A percentile compares a stretch with the other conserved stretches of the same genome.
Conservation (phyloP, 2,888 invertebrate species). For the Aphrophora alni region DNA sequence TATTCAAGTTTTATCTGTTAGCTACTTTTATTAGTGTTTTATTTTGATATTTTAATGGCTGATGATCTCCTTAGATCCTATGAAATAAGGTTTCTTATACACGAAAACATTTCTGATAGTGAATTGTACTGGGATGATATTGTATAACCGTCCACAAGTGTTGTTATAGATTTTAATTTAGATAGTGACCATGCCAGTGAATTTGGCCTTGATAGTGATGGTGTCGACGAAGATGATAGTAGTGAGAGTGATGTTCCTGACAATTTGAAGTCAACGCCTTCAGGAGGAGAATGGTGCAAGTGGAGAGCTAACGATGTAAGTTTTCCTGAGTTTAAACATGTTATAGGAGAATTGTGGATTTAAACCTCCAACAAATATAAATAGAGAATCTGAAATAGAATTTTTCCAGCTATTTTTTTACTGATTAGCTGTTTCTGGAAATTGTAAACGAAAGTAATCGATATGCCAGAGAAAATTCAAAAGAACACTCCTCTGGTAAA, state of each 20-base stretch:
- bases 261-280: not conserved
- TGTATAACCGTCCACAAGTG: slow-evolving; percentile 2
- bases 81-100: slow-evolving; percentile 7
- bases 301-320: slow-evolving; percentile 18
- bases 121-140: slow-evolving; percentile 11
- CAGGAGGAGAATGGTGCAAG: slow-evolving; percentile 16
- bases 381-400: slow-evolving; percentile 14
- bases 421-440: slow-evolving; percentile 18
- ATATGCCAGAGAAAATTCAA: slow-evolving; percentile 22
- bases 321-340: slow-evolving; percentile 27
- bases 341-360: slow-evolving; percentile 14
- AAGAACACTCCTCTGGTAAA: not conserved
- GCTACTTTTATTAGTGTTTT: too few species aligned
- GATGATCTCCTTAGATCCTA: slow-evolving; percentile 7
- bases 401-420: slow-evolving; percentile 28
- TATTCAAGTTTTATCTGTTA: too few species aligned
- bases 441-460: slow-evolving; percentile 28
- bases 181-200: slow-evolving; percentile 21
- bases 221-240: not conserved
- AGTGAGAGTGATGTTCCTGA: slow-evolving; percentile 24
- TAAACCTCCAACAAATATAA: slow-evolving; percentile 23
- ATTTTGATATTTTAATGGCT: slow-evolving; percentile 14
- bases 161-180: not conserved
- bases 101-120: slow-evolving; percentile 13
- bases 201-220: slow-evolving; percentile 8